phyloP scores from a whole-genome alignment of 1,140 invertebrate genomes.

The Pachypeltis micranthus region DNA sequence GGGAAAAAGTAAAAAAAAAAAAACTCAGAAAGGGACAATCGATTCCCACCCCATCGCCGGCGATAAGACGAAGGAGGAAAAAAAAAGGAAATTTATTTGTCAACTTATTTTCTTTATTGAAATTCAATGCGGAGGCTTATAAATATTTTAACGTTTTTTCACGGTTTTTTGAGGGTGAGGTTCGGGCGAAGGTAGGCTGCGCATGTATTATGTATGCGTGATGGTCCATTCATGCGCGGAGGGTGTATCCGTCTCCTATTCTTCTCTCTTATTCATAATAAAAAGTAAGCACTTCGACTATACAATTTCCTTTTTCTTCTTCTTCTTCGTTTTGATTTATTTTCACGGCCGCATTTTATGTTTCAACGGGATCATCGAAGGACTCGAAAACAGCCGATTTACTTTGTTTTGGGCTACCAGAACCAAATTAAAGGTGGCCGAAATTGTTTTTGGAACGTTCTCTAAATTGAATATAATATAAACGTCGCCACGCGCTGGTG shows the following conservation, averaged over 20 bases:
- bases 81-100: background rate
- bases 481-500: too few relatives aligned
- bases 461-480: too few relatives aligned
- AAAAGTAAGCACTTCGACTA: conserved; percentile 3
- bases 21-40: background rate
- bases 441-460: too few relatives aligned
- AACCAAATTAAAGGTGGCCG: too few relatives aligned
- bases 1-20: background rate
- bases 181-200: background rate
- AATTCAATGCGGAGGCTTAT: conserved; percentile 2
- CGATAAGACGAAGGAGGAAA: background rate
- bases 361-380: too few relatives aligned
- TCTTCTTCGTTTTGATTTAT: too few relatives aligned
- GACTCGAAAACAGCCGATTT: too few relatives aligned
- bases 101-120: conserved; percentile 1
- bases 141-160: conserved; percentile 3
- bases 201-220: conserved; percentile 1
- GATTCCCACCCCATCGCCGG: background rate
- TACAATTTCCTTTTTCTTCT: too few relatives aligned
- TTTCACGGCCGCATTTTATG: too few relatives aligned
- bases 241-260: background rate
- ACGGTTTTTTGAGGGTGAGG: background rate
- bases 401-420: too few relatives aligned
- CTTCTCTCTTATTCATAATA: background rate
- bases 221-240: background rate